Conservation (phyloP, 2,113 vertebrate species). For the Amblyopsis rosae region DNA sequence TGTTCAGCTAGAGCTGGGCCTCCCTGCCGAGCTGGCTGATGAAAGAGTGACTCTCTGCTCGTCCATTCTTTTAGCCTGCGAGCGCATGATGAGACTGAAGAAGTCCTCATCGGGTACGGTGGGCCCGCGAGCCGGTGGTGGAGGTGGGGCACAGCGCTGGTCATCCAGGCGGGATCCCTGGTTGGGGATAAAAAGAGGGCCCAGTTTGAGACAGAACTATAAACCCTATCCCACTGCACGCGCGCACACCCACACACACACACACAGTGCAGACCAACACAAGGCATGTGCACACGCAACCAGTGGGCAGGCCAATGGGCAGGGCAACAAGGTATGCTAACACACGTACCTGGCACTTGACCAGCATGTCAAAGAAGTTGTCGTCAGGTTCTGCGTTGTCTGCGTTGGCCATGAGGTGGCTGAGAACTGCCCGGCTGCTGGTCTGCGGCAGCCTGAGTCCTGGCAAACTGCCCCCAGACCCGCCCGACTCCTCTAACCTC, state of each 20-base stretch:
- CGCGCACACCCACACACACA: not conserved
- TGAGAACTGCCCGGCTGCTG: slow-evolving; percentile 74
- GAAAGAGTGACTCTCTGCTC: slow-evolving; percentile 92
- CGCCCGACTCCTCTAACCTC: slow-evolving; percentile 83
- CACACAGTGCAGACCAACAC: not conserved
- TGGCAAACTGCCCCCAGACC: slow-evolving; percentile 76
- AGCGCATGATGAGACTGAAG: slow-evolving; percentile 94
- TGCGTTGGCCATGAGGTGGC: slow-evolving; percentile 78
- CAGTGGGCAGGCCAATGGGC: too few relatives aligned
- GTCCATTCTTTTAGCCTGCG: slow-evolving; percentile 95
- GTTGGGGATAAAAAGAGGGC: not conserved
- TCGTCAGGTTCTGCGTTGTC: slow-evolving; percentile 84
- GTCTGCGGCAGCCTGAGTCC: slow-evolving; percentile 82
- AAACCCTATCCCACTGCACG: not conserved
- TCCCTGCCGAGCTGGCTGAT: slow-evolving; percentile 58
- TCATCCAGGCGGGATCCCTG: slow-evolving; percentile 94
- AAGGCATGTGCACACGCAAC: too few relatives aligned
- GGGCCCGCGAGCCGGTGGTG: slow-evolving; percentile 80
- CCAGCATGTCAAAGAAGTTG: slow-evolving; percentile 91
- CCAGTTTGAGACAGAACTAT: not conserved
- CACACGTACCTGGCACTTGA: slow-evolving; percentile 81
- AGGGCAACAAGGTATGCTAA: too few relatives aligned
- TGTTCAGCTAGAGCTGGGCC: slow-evolving; percentile 63
- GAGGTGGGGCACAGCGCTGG: slow-evolving; percentile 91
- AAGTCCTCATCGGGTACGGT: slow-evolving; percentile 97